phyloP scores from a whole-genome alignment of 2,113 vertebrate species.

The Trochalopteron elliotii region DNA sequence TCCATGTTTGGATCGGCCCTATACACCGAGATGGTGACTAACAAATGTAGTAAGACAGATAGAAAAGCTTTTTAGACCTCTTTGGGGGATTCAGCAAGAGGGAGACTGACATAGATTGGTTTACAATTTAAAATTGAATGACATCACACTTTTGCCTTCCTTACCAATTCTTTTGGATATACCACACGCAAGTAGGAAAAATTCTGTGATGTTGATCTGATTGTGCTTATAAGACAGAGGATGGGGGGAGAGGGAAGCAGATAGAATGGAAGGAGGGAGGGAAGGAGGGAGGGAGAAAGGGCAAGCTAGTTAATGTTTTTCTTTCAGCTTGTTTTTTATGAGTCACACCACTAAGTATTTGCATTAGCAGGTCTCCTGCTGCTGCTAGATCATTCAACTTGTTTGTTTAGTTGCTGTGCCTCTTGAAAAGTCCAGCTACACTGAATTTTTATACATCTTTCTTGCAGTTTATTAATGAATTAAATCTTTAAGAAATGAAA shows the following conservation, averaged over 20 bases:
- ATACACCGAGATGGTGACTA: background rate
- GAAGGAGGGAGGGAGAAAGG: background rate
- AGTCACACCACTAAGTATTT: conserved; percentile 64
- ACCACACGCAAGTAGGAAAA: background rate
- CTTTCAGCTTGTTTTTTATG: conserved; percentile 66
- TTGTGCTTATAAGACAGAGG: background rate
- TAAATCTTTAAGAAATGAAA: background rate
- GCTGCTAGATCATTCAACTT: conserved; percentile 43
- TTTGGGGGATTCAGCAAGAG: background rate
- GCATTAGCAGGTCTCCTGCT: conserved; percentile 62
- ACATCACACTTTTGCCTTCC: background rate
- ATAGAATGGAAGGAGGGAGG: background rate
- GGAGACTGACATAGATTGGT: background rate
- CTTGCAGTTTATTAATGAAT: background rate
- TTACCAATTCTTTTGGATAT: background rate
- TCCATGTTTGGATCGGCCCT: background rate
- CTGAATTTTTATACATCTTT: background rate
- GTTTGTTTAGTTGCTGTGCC: conserved; percentile 58
- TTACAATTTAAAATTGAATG: background rate
- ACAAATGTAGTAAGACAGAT: background rate
- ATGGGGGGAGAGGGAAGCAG: background rate
- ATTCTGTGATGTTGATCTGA: background rate
- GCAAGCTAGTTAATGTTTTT: conserved; percentile 54
- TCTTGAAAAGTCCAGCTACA: conserved; percentile 13
- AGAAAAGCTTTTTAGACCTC: background rate